These are phyloP conservation scores for Echinops telfairi DNA, from an alignment of 2,113 vertebrate genomes.

Conservation along the genomic window DNA sequence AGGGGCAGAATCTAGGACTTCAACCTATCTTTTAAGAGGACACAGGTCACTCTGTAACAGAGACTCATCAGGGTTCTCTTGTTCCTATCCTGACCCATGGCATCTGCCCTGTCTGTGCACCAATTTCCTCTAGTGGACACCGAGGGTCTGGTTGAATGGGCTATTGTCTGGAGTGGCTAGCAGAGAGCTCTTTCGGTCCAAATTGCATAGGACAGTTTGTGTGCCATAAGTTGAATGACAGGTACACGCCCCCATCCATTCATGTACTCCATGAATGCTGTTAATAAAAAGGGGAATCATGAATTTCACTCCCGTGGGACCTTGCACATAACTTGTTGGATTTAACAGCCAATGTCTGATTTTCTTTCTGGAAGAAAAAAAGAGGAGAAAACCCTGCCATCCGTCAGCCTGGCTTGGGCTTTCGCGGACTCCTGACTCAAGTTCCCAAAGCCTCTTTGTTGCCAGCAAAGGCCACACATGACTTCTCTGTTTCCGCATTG, in stretches of 20 bases:
- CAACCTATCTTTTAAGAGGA: background rate
- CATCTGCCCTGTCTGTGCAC: background rate
- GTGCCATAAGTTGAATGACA: background rate
- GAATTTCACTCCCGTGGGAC: background rate
- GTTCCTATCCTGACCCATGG: background rate
- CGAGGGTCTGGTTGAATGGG: background rate
- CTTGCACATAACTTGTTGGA: background rate
- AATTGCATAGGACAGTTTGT: background rate
- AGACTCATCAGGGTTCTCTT: background rate
- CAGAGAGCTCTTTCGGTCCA: background rate
- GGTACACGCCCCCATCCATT: background rate
- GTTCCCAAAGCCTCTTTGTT: background rate
- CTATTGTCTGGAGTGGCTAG: background rate
- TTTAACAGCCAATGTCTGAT: background rate
- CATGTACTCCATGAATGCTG: background rate
- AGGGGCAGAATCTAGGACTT: background rate
- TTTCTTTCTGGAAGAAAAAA: constrained; percentile 47
- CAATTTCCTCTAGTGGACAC: background rate
- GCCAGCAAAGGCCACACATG: background rate
- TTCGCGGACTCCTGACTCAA: background rate
- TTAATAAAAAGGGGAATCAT: constrained; percentile 58
- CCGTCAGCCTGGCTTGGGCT: background rate
- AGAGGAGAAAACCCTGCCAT: background rate
- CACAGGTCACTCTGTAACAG: background rate
- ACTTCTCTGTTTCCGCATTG: constrained; percentile 48